Evolutionary conservation across 2,888 invertebrate species (phyloP), one percentile per base, ranked within the genome.

Genomic region (Harpalus rufipes): DNA sequence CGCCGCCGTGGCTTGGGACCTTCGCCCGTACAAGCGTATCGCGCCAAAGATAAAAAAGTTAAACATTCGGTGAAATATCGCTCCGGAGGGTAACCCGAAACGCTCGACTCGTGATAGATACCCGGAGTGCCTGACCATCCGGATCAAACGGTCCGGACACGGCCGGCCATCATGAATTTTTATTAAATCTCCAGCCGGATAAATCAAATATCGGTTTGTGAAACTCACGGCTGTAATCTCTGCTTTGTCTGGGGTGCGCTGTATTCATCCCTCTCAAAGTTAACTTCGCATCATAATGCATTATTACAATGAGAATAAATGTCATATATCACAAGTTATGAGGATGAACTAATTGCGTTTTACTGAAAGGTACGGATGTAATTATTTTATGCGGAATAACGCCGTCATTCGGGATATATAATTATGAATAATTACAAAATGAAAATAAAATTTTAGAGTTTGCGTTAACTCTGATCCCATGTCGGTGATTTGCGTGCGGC

Each of bases 11-110:
- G 68, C 39, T 68, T 68, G 68, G 44, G 58, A 59, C 76, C 44
- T 59, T 25, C 44, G 74, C 18, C 25, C 39, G 83, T 76, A 76
- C 83, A 83, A 83, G 83, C 83, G 83, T 83, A 83, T 83, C 83
- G 76, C 68, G 72, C 41, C 61, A 58, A 76, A 83, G 74, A 83
- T 74, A 83, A 83, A 83, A 83, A 83, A 83, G 83, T 83, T 83
- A 83, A 83, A 83, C 83, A 83, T 83, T 83, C 83, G 83, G 83
- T 83, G 83, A 83, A 83, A 83, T 83, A 83, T 83, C 83, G 83
- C 25, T 74, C 83, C 83, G 83, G 83, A 76, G 74, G 83, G 76
- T 44, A 74, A 83, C 72, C 68, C 72, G 44, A 44, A 74, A 74
- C 72, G 72, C 72, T 74, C 72, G 44, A 44, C 72, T 74, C 44